Conservation (phyloP, 2,113 vertebrate genomes). For the Pterocles gutturalis region DNA sequence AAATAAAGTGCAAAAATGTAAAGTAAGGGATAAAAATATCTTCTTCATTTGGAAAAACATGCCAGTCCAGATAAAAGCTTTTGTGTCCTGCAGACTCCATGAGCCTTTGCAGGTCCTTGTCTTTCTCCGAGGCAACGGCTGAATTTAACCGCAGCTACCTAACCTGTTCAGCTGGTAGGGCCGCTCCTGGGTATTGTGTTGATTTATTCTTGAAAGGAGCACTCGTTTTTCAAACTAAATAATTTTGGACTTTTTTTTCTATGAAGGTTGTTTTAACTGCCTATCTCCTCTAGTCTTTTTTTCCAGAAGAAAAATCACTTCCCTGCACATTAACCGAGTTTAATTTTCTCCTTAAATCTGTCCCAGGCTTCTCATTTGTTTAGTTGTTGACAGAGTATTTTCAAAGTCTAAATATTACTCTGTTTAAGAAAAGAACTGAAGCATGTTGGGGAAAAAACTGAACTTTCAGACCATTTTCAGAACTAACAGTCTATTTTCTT, state of each 20-base stretch:
- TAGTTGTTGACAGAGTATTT: not conserved
- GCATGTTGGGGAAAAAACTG: accelerated
- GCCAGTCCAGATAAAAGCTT: not conserved
- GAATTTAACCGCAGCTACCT: not conserved
- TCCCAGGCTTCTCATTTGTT: not conserved
- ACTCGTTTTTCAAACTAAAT: not conserved
- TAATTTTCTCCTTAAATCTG: constrained; percentile 7
- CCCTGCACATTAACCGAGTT: not conserved
- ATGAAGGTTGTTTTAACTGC: not conserved
- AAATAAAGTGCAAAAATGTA: not conserved
- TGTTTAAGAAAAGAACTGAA: not conserved
- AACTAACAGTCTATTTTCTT: not conserved
- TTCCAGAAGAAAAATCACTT: not conserved
- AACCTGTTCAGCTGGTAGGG: not conserved
- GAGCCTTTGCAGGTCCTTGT: not conserved
- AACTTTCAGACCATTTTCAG: not conserved
- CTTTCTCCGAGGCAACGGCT: not conserved
- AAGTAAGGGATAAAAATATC: not conserved
- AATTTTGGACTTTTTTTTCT: not conserved
- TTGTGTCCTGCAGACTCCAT: not conserved
- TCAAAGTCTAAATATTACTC: constrained; percentile 6
- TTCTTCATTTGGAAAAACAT: not conserved
- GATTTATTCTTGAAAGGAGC: not conserved
- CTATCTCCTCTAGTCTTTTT: not conserved
- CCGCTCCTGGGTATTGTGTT: not conserved